Evolutionary conservation across 1,140 invertebrate genomes (phyloP), one percentile per base, ranked within the genome.

Genomic region (Conus ventricosus): DNA sequence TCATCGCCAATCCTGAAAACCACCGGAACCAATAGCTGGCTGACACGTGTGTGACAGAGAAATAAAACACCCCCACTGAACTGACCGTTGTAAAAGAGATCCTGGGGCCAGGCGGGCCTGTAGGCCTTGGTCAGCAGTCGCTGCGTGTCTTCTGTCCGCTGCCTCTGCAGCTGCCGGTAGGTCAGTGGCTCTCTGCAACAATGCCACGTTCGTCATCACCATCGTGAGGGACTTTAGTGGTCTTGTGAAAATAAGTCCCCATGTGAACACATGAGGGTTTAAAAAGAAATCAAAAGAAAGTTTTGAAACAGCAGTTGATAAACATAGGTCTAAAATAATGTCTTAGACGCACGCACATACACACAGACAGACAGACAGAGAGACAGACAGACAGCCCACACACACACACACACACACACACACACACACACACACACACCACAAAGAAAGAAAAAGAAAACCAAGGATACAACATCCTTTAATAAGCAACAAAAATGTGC

Each of bases 321-420:
- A 39, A 0, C 0, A 39, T 39, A 39, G 39, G 39, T 39, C 39
- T 39, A 39, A 39, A 39, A 3, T 39, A 39, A 39, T 39, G 39
- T 25, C 78, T 51, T 27, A 81, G 6, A 81, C 78, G 25, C 78
- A 81, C 78, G 39, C 78, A 81, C 78, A 80, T 27, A 80, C 78
- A 80, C 78, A 81, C 78, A 81, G 25, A 81, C 78, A 81, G 25
- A 81, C 78, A 81, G 25, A 81, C 78, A 81, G 25, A 81, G 6
- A 81, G 25, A 81, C 78, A 81, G 25, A 81, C 78, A 81, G 25
- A 81, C 78, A 81, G 25, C 78, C 6, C 78, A 81, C 78, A 39
- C 39, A 39, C 39, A 39, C 39, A 39, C 39, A 39, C 39, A 81
- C 78, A 81, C 78, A 81, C 78, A 39, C 39, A 39, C 39, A 39